Conservation (phyloP, 2,113 vertebrate species). For the Pedionomus torquatus region DNA sequence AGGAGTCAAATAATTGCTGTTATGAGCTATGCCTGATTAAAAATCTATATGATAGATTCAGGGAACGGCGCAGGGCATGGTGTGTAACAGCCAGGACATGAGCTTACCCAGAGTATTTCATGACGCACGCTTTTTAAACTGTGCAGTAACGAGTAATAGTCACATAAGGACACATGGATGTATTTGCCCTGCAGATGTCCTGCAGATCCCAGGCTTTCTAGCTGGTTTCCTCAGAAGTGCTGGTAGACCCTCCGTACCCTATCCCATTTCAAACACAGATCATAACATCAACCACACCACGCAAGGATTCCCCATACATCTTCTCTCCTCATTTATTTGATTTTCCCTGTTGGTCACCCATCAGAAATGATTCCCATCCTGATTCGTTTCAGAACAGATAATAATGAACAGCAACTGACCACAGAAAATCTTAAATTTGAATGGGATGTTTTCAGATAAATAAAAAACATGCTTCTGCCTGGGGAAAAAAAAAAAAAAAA, state of each 20-base stretch:
- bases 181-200: not conserved
- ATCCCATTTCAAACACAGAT: not conserved
- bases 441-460: constrained; percentile 50
- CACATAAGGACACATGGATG: not conserved
- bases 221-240: not conserved
- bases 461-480: constrained; percentile 34
- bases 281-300: not conserved
- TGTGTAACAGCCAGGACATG: not conserved
- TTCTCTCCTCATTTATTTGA: constrained; percentile 29
- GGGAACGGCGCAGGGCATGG: not conserved
- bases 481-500: rapidly evolving
- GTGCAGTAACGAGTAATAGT: not conserved
- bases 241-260: not conserved
- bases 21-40: not conserved
- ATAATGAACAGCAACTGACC: constrained; percentile 1
- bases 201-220: not conserved
- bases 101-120: not conserved
- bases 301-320: not conserved
- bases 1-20: not conserved
- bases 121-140: not conserved
- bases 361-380: not conserved
- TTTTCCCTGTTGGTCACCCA: not conserved
- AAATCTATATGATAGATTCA: not conserved
- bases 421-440: constrained; percentile 35
- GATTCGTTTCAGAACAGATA: constrained; percentile 16